Evolutionary conservation across 2,113 vertebrate species (phyloP).

Genomic region (Cebus imitator): DNA sequence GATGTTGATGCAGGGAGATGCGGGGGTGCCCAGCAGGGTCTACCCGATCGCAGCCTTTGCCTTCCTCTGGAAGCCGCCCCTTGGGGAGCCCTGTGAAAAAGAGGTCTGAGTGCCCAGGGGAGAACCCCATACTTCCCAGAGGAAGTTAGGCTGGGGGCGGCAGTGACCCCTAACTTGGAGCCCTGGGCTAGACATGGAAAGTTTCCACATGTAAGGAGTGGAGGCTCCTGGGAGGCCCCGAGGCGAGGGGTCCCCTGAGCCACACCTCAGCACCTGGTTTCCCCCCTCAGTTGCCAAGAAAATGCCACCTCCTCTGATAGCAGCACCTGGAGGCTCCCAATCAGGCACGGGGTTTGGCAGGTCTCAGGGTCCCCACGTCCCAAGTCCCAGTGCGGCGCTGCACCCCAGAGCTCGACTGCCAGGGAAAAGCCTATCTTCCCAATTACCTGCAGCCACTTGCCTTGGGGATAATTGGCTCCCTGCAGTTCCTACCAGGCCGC

Average conservation of each 20-base stretch:
- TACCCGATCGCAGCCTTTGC: background rate
- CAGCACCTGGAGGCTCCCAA: background rate
- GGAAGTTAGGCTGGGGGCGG: background rate
- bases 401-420: background rate
- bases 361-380: background rate
- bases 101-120: background rate
- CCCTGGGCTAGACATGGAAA: background rate
- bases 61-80: background rate
- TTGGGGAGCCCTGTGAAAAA: background rate
- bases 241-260: background rate
- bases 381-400: fast-evolving
- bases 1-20: background rate
- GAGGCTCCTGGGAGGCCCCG: background rate
- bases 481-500: conserved; percentile 58
- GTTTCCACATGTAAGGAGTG: background rate
- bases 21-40: background rate
- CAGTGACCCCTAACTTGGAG: background rate
- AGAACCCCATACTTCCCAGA: background rate
- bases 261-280: background rate
- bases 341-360: background rate
- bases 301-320: background rate
- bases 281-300: background rate
- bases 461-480: conserved; percentile 82
- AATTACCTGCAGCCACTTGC: conserved; percentile 74
- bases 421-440: conserved; percentile 79